Evolutionary conservation across 2,797 vertebrate genomes (phyloP).

Genomic region (Potorous gilbertii): DNA sequence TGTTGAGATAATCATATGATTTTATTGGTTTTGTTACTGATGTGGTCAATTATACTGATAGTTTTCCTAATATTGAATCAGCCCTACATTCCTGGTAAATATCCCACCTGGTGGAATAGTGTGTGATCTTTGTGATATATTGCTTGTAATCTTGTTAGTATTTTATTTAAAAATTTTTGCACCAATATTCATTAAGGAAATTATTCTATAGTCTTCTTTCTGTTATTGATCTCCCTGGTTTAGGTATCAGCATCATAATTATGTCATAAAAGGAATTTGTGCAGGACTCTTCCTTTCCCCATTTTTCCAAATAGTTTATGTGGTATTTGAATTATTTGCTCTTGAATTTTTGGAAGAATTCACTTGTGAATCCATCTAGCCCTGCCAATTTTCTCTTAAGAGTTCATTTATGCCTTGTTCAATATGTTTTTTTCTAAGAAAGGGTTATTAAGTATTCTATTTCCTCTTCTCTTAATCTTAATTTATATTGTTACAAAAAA

Average conservation of each 20-base stretch:
- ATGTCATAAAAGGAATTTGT: neutral
- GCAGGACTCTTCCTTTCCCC: neutral
- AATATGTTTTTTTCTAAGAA: neutral
- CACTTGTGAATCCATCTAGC: neutral
- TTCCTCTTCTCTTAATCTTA: neutral
- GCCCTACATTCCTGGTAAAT: neutral
- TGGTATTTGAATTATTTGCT: neutral
- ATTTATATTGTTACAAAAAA: neutral
- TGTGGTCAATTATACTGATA: neutral
- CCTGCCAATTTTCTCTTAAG: neutral
- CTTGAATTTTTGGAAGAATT: too few species aligned
- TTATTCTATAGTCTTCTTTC: neutral
- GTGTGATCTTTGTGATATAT: neutral
- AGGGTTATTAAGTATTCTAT: neutral
- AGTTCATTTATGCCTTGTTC: neutral
- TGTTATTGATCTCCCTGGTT: neutral
- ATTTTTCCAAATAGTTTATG: neutral
- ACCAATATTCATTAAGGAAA: neutral
- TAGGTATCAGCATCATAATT: neutral
- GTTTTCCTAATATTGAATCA: neutral
- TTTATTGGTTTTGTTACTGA: neutral
- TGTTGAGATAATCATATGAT: neutral
- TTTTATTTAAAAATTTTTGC: neutral
- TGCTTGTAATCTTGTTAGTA: neutral
- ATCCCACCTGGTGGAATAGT: neutral